These are phyloP conservation scores for Corythaeola cristata DNA, from an alignment of 2,113 vertebrate genomes.

Conservation along the genomic window DNA sequence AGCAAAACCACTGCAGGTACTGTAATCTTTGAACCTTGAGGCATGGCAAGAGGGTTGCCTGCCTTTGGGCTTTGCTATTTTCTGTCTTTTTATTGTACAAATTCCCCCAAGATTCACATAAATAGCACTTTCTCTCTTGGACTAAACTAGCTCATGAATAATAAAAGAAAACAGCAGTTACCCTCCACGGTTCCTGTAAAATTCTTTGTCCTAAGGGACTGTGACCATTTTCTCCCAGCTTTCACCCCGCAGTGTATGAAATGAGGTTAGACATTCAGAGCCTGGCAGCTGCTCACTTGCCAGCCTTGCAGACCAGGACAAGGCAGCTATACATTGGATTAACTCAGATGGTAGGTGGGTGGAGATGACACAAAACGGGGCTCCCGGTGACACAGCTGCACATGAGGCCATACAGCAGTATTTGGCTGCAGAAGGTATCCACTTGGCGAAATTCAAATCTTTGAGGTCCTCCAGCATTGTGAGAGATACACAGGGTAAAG, in stretches of 20 bases:
- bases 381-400: neutral
- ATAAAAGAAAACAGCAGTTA: constrained; percentile 2
- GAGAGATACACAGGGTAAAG: neutral
- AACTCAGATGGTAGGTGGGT: neutral
- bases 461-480: neutral
- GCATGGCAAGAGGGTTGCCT: neutral
- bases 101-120: neutral
- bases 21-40: neutral
- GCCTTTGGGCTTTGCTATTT: neutral
- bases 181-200: neutral
- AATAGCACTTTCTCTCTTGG: neutral
- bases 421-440: neutral
- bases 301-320: neutral
- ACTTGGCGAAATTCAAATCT: neutral
- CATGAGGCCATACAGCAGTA: neutral
- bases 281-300: neutral
- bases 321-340: neutral
- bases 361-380: neutral
- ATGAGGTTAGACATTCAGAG: neutral
- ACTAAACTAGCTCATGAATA: constrained; percentile 1
- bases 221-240: no score
- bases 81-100: neutral
- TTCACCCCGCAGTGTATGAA: neutral
- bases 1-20: neutral
- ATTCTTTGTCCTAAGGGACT: neutral